phyloP scores from a whole-genome alignment of 1,140 invertebrate species.

The Aphelenchoides besseyi region DNA sequence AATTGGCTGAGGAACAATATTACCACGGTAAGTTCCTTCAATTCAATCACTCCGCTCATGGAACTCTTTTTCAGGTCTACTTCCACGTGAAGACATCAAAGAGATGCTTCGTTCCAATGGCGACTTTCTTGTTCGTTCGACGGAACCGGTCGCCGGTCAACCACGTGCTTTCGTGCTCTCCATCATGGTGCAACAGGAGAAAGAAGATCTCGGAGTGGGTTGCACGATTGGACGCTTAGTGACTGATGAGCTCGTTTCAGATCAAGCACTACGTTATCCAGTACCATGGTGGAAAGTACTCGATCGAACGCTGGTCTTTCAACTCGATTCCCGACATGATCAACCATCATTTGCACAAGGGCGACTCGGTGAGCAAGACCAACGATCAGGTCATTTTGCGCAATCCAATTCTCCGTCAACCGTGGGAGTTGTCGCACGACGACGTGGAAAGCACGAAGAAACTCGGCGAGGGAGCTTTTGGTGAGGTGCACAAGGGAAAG shows the following conservation, averaged over 20 bases:
- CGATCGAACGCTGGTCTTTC: conserved; percentile 21
- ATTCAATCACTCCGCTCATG: too few species aligned
- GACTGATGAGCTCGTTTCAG: not conserved
- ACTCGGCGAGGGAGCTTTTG: conserved; percentile 43
- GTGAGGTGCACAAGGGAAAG: conserved; percentile 27
- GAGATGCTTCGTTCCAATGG: conserved; percentile 28
- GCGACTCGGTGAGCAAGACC: not conserved
- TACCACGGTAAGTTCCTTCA: too few species aligned
- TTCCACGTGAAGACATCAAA: conserved; percentile 33
- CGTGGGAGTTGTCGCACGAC: conserved; percentile 26
- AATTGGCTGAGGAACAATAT: too few species aligned
- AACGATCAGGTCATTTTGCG: not conserved
- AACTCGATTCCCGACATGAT: conserved; percentile 21
- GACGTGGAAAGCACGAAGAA: conserved; percentile 32
- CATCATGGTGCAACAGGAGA: not conserved
- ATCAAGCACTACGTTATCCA: conserved; percentile 36
- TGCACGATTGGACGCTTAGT: not conserved
- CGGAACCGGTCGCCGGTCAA: conserved; percentile 27
- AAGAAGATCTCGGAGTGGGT: conserved; percentile 22
- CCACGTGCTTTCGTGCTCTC: conserved; percentile 28
- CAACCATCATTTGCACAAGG: conserved; percentile 11
- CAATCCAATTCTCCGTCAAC: conserved; percentile 17
- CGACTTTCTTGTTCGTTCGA: conserved; percentile 32
- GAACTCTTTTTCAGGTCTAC: not conserved
- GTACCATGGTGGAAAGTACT: conserved; percentile 12